These are phyloP conservation scores for Dendroctonus valens DNA, from an alignment of 1,140 invertebrate genomes.

Conservation along the genomic window DNA sequence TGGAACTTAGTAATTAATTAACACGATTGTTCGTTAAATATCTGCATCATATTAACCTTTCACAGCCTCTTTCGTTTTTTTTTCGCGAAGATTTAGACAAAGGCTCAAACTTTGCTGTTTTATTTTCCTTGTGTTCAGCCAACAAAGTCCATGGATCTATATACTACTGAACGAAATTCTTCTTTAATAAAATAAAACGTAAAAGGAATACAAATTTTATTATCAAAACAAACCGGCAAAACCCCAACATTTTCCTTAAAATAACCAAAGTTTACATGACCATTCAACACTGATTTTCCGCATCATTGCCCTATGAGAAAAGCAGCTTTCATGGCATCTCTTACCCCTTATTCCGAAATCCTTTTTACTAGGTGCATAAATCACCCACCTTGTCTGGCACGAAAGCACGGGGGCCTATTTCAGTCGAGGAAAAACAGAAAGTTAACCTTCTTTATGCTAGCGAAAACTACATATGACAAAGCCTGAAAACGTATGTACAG, in stretches of 20 bases:
- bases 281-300: constrained; percentile 47
- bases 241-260: not conserved
- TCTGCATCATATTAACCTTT: too few relatives aligned
- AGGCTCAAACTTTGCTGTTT: too few relatives aligned
- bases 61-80: too few relatives aligned
- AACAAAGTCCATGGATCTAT: too few relatives aligned
- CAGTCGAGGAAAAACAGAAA: constrained; percentile 18
- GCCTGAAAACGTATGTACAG: not conserved
- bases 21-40: too few relatives aligned
- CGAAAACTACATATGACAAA: constrained; percentile 23
- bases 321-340: constrained; percentile 43
- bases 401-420: constrained; percentile 18
- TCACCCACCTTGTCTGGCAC: constrained; percentile 38
- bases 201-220: too few relatives aligned
- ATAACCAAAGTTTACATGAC: constrained; percentile 18
- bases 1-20: too few relatives aligned
- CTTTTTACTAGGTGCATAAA: constrained; percentile 48
- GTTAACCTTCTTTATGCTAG: constrained; percentile 28
- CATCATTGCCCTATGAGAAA: constrained; percentile 47
- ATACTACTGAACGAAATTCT: too few relatives aligned
- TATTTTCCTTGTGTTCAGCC: too few relatives aligned
- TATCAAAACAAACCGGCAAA: too few relatives aligned
- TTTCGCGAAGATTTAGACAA: too few relatives aligned
- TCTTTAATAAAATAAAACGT: too few relatives aligned
- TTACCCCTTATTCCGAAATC: constrained; percentile 38